Evolutionary conservation across 2,797 vertebrate species (phyloP).

Genomic region (Podargus strigoides): DNA sequence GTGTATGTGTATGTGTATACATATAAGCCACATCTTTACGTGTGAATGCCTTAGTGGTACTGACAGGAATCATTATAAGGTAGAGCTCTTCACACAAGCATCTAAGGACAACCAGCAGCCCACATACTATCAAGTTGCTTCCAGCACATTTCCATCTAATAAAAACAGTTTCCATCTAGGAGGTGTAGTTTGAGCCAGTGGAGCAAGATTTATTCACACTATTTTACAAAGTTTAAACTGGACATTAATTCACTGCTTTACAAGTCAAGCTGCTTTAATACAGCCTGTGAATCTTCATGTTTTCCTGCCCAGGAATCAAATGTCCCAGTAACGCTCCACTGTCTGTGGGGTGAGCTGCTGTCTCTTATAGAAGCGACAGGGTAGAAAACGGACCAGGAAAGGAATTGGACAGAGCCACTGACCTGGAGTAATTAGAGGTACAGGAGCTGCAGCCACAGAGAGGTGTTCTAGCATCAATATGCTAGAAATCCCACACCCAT

Average conservation of each 20-base stretch:
- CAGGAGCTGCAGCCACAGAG: background rate
- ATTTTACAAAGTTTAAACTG: background rate
- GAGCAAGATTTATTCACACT: background rate
- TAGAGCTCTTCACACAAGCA: background rate
- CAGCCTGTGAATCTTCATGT: background rate
- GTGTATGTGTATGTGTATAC: background rate
- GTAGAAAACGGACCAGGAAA: conserved; percentile 1
- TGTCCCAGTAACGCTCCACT: background rate
- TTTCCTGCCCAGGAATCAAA: background rate
- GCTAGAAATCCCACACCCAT: background rate
- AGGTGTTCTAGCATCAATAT: background rate
- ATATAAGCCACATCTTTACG: background rate
- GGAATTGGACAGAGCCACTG: background rate
- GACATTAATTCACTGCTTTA: background rate
- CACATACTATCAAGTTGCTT: background rate
- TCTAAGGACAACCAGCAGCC: background rate
- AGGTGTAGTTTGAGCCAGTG: background rate
- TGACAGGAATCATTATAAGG: background rate
- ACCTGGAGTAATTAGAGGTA: background rate
- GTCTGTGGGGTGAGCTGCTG: background rate
- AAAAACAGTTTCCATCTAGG: background rate
- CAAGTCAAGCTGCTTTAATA: background rate
- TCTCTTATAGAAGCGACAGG: background rate
- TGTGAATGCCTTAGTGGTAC: background rate
- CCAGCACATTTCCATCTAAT: background rate